Percentiles rank a stretch among this genome's conserved stretches.
Conservation (phyloP, 2,888 invertebrate genomes). For the Cheilosia variabilis region DNA sequence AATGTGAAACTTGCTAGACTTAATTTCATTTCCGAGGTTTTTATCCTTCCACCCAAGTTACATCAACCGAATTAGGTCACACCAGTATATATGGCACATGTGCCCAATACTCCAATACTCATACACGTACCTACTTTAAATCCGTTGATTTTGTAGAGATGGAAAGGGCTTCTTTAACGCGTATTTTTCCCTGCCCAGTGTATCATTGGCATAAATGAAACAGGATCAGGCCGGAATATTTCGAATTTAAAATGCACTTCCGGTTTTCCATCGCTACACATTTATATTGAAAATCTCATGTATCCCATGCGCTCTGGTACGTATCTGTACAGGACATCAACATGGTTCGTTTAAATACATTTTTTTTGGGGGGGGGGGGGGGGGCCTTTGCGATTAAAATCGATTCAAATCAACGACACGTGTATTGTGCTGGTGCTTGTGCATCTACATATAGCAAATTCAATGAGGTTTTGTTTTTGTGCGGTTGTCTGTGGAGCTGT, state of each 20-base stretch:
- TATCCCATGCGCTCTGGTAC: too few species aligned
- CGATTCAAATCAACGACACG: slow-evolving; percentile 14
- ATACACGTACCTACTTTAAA: too few species aligned
- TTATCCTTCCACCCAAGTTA: slow-evolving; percentile 41
- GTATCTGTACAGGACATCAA: too few species aligned
- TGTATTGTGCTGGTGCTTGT: not conserved
- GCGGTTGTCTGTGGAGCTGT: not conserved
- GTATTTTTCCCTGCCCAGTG: slow-evolving; percentile 4
- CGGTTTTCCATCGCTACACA: too few species aligned
- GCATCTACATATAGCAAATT: not conserved
- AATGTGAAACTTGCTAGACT: slow-evolving; percentile 68
- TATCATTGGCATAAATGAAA: not conserved
- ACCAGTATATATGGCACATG: slow-evolving; percentile 4
- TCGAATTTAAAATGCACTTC: too few species aligned
- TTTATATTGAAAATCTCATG: too few species aligned
- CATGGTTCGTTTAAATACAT: too few species aligned
- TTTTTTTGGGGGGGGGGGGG: too few species aligned
- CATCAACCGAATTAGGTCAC: slow-evolving; percentile 62
- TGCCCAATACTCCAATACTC: too few species aligned
- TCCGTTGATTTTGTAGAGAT: slow-evolving; percentile 39
- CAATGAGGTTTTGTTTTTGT: not conserved
- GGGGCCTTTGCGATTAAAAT: slow-evolving; percentile 20
- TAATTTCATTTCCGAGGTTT: slow-evolving; percentile 70
- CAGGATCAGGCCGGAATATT: too few species aligned
- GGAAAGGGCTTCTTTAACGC: slow-evolving; percentile 39